phyloP scores from a whole-genome alignment of 2,797 vertebrate species.

The Lepus townsendii region DNA sequence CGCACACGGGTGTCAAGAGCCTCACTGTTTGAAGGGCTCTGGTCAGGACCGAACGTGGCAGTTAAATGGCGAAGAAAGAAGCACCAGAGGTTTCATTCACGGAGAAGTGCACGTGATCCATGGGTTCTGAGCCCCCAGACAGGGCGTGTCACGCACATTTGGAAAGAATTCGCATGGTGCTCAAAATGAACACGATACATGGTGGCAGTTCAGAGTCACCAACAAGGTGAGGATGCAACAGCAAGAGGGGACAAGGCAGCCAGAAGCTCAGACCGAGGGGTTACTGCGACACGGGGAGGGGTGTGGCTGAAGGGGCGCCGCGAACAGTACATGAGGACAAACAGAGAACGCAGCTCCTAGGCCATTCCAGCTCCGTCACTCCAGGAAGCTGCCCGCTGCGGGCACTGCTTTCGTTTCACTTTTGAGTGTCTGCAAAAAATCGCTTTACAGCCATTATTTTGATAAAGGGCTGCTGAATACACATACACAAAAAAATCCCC shows the following conservation, averaged over 20 bases:
- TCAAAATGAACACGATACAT: conserved; percentile 82
- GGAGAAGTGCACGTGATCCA: conserved; percentile 81
- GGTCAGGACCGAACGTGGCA: conserved; percentile 79
- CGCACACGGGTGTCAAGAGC: conserved; percentile 41
- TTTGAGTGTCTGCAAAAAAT: conserved; percentile 71
- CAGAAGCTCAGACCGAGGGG: conserved; percentile 87
- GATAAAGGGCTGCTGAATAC: conserved; percentile 25
- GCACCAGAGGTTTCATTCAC: conserved; percentile 86
- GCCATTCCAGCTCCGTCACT: conserved; percentile 91
- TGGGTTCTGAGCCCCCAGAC: conserved; percentile 41
- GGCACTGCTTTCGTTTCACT: conserved; percentile 49
- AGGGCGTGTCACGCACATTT: conserved; percentile 62
- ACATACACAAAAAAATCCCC: neutral
- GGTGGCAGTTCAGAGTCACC: conserved; percentile 85
- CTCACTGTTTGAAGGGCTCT: conserved; percentile 45
- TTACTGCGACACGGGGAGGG: conserved; percentile 80
- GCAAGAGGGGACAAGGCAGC: conserved; percentile 88
- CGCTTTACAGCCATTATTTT: conserved; percentile 47
- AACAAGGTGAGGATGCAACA: conserved; percentile 85
- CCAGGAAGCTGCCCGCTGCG: conserved; percentile 64
- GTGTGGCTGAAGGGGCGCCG: conserved; percentile 78
- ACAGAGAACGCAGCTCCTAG: conserved; percentile 90
- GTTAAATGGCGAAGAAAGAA: conserved; percentile 87
- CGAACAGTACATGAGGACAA: conserved; percentile 87
- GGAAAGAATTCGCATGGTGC: conserved; percentile 80